These are phyloP conservation scores for Cyrtodaria siliqua DNA, from an alignment of 2,888 invertebrate species.

Conservation along the genomic window DNA sequence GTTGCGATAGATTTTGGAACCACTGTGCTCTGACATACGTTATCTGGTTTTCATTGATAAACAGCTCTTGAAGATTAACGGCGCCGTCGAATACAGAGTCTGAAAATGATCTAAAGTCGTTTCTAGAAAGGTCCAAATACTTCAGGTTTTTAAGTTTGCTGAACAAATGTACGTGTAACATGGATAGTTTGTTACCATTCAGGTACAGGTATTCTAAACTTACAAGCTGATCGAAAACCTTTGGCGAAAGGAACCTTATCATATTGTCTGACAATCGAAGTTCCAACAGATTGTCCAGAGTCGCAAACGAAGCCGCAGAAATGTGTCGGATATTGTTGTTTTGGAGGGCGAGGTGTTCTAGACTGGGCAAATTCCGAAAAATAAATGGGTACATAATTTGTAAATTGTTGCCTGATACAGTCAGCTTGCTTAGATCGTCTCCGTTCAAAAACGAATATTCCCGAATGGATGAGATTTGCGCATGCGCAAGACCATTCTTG, in stretches of 20 bases:
- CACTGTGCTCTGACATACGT: slow-evolving; percentile 63
- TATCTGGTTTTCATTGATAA: slow-evolving; percentile 68
- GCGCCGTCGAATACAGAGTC: slow-evolving; percentile 66
- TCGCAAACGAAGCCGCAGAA: slow-evolving; percentile 68
- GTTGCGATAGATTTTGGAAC: slow-evolving; percentile 61
- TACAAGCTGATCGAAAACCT: slow-evolving; percentile 53
- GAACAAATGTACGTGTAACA: slow-evolving; percentile 53
- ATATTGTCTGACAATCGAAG: slow-evolving; percentile 68
- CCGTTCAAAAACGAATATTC: slow-evolving; percentile 63
- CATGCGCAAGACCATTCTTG: slow-evolving; percentile 18
- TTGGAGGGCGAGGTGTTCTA: slow-evolving; percentile 63
- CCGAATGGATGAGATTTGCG: slow-evolving; percentile 61
- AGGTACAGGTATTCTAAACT: slow-evolving; percentile 59
- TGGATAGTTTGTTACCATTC: slow-evolving; percentile 67
- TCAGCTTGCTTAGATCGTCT: slow-evolving; percentile 54
- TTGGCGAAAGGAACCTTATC: slow-evolving; percentile 64
- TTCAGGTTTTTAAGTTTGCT: slow-evolving; percentile 48
- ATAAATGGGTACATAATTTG: slow-evolving; percentile 67
- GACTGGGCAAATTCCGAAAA: slow-evolving; percentile 56
- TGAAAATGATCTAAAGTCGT: slow-evolving; percentile 64
- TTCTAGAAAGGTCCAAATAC: slow-evolving; percentile 67
- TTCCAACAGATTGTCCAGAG: slow-evolving; percentile 57
- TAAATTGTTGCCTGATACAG: slow-evolving; percentile 69
- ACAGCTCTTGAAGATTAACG: slow-evolving; percentile 56
- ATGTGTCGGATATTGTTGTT: slow-evolving; percentile 72